A percentile compares a stretch with the other conserved stretches of the same genome.
These are phyloP conservation scores for Bactericera cockerelli DNA, from an alignment of 1,140 invertebrate genomes.

Conservation along the genomic window DNA sequence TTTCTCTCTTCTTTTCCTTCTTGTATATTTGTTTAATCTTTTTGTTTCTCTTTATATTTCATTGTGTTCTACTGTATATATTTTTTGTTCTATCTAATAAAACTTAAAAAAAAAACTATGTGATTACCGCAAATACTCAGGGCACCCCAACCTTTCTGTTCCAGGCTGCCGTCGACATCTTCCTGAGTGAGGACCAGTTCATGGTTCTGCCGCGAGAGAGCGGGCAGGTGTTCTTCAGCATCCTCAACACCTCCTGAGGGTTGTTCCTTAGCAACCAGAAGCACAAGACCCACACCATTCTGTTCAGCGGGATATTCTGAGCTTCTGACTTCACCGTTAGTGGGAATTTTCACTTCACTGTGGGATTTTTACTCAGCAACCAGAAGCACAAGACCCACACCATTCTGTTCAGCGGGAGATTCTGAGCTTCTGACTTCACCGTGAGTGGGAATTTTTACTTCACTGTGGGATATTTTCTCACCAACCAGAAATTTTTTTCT, in stretches of 20 bases:
- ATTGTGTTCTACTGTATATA: too few relatives aligned
- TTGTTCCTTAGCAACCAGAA: neutral
- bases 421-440: too few relatives aligned
- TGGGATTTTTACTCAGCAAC: neutral
- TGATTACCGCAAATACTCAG: too few relatives aligned
- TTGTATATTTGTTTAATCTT: too few relatives aligned
- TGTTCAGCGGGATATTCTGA: neutral
- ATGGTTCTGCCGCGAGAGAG: slow-evolving; percentile 2
- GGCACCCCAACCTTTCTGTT: neutral
- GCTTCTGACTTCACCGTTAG: neutral
- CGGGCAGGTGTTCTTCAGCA: slow-evolving; percentile 6
- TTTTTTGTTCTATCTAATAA: too few relatives aligned
- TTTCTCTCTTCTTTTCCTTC: too few relatives aligned
- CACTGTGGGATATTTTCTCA: neutral
- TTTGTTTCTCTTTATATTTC: too few relatives aligned
- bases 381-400: slow-evolving; percentile 2
- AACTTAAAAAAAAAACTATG: too few relatives aligned
- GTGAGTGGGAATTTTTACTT: neutral
- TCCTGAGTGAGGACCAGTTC: neutral
- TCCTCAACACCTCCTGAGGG: slow-evolving; percentile 4
- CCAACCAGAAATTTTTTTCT: too few relatives aligned
- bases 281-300: slow-evolving; percentile 4
- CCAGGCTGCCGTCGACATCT: neutral
- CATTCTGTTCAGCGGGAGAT: neutral
- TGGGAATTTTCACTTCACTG: neutral